Base-by-base conservation (phyloP, 2,797 vertebrate species). In the Enteromius treurensis region DNA sequence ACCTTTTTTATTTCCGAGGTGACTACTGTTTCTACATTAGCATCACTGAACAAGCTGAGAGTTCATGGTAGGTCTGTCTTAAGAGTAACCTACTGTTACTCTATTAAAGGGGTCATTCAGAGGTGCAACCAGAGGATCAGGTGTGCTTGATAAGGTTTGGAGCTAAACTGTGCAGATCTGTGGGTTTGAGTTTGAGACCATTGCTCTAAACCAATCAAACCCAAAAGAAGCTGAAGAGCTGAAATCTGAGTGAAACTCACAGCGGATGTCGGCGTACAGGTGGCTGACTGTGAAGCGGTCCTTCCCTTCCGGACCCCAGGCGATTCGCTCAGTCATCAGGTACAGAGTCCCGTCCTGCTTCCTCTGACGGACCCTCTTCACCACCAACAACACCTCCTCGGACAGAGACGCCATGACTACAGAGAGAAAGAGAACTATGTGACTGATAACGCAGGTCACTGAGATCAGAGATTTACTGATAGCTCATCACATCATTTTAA, bases 281-380 rank as follows among this genome's bases (percentile, higher is more conserved):
- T 99, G 97, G 93, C 98, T 99, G 94, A 99, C 91, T 26, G 97
- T 95, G 93, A 99, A 99, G 49, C 98, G 95, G 91, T 99, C 98
- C 88, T 99, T 99, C 88, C 98, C 98, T 89, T 99, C 98, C 5
- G 97, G 97, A 80, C 98, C 96, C 98, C 98, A 99, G 7, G 97
- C 98, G 42, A 99, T 96, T 84, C 98, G 95, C 79, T 99, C 98
- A 9, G 98, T 97, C 98, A 99, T 99, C 84, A 99, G 95, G 91
- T 98, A 99, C 0, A 99, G 95, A 1, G 97, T 98, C 45, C 98
- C 98, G 84, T 99, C 98, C 90, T 99, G 98, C 90, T 99, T 99
- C 93, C 96, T 98, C 89, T 99, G 97, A 32, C 98, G 97, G 26
- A 99, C 98, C 88, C 95, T 98, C 91, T 99, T 99, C 71, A 99